Base-by-base conservation (phyloP, 2,113 vertebrate genomes). In the Triplophysa rosa region DNA sequence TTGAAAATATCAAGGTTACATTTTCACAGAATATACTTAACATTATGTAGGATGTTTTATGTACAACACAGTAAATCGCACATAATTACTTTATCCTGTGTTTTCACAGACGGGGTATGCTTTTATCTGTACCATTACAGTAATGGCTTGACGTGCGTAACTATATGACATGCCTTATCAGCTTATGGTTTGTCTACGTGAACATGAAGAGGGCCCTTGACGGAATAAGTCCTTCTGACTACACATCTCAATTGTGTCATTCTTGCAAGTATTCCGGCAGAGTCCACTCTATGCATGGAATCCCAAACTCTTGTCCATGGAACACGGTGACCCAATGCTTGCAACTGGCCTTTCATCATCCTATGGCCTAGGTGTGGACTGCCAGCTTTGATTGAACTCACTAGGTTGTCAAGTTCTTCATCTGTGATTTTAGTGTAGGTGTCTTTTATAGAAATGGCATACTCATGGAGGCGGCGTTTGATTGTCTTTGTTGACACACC, bases 301-400 rank as follows among this genome's bases (percentile, higher is more conserved):
- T 69, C 66, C 77, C 77, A 79, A 3, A 79, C 58, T 29, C 66
- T 79, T 56, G 66, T 79, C 56, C 77, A 69, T 61, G 29, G 54
- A 12, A 79, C 42, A 24, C 37, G 37, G 24, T 79, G 54, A 12
- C 65, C 65, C 40, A 79, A n/a, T 3, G 65, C 65, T 61, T 47
- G 33, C 10, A 79, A 42, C 17, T 11, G 33, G 29, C 77, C 56
- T 10, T 78, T 68, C 52, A 67, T 24, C 49, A 78, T 67, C n/a
- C 64, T 12, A 23, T 26, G 54, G 33, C 76, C 66, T 19, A 79
- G 21, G 16, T 67, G 23, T 9, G 54, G 77, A 78, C 58, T 68
- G 23, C n/a, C 16, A 45, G 14, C 49, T 61, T 78, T 78, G 16
- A 78, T 19, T 40, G 42, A 52, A 0, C 29, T n/a, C 1, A 78